Conservation (phyloP, 2,113 vertebrate genomes). For the Aramus guarauna region DNA sequence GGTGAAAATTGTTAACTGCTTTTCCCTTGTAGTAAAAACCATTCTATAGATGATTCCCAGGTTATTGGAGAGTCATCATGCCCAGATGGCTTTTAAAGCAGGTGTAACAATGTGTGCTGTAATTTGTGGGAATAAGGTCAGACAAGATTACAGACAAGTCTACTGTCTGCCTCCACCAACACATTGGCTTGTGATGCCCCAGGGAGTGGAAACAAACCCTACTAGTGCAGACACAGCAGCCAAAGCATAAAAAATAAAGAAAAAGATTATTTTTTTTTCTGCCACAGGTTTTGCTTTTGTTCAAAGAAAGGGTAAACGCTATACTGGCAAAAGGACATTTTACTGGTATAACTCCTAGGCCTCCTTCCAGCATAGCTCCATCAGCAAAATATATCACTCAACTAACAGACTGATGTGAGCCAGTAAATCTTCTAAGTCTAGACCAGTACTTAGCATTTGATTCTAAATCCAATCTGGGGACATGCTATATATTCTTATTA, state of each 20-base stretch:
- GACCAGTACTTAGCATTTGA: not conserved
- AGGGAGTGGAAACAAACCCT: not conserved
- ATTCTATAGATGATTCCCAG: not conserved
- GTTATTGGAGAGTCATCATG: not conserved
- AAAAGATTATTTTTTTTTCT: not conserved
- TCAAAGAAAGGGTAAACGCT: not conserved
- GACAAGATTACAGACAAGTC: conserved; percentile 16
- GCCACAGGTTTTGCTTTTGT: not conserved
- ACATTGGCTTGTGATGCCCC: not conserved
- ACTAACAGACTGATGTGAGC: not conserved
- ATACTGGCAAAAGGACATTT: not conserved
- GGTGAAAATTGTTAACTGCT: not conserved
- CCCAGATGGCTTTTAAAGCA: conserved; percentile 31
- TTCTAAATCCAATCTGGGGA: not conserved
- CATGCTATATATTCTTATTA: not conserved
- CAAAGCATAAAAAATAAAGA: not conserved
- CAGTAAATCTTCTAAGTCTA: conserved; percentile 37
- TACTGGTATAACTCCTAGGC: not conserved
- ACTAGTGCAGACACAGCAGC: not conserved
- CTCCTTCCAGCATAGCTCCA: not conserved
- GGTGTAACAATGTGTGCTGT: not conserved
- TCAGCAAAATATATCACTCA: not conserved
- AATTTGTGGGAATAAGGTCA: conserved; percentile 10
- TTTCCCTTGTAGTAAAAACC: not conserved
- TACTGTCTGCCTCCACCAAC: not conserved